A percentile compares a stretch with the other conserved stretches of the same genome.
Conservation (phyloP, 23 tunicate genomes). For the Ascidia mentula region DNA sequence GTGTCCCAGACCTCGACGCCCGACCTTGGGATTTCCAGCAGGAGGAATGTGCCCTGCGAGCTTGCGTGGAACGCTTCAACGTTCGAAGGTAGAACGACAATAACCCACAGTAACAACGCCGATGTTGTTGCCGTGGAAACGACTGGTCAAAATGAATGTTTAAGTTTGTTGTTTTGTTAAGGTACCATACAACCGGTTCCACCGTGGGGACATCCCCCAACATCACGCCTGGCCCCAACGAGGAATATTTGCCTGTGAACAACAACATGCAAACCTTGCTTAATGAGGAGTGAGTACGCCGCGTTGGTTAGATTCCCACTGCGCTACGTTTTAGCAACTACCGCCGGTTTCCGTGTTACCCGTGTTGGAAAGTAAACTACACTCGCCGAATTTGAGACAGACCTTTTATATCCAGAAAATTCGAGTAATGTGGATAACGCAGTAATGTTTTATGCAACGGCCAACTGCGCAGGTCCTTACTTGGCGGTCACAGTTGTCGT, state of each 20-base stretch:
- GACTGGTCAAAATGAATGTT: too few relatives aligned
- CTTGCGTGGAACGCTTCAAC: conserved; percentile 71
- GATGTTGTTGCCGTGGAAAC: not conserved
- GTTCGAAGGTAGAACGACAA: conserved; percentile 40
- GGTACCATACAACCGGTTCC: conserved; percentile 51
- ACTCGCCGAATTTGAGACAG: too few relatives aligned
- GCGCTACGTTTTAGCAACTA: too few relatives aligned
- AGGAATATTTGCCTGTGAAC: conserved; percentile 66
- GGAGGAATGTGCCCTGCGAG: conserved; percentile 73
- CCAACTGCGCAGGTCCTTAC: too few relatives aligned
- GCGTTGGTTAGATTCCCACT: not conserved
- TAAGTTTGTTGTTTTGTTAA: too few relatives aligned
- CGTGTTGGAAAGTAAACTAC: too few relatives aligned
- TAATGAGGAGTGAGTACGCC: conserved; percentile 54
- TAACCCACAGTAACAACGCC: too few relatives aligned
- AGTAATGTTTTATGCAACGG: too few relatives aligned
- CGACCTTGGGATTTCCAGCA: conserved; percentile 97
- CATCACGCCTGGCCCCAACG: conserved; percentile 18
- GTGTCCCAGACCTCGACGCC: conserved; percentile 88
- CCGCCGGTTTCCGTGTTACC: too few relatives aligned
- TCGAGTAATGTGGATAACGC: too few relatives aligned
- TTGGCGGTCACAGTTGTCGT: too few relatives aligned
- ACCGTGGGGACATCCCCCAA: conserved; percentile 16
- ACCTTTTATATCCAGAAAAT: too few relatives aligned
- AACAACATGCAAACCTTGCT: conserved; percentile 81